Conservation (phyloP, 1,140 invertebrate species). For the Leptinotarsa defecta region DNA sequence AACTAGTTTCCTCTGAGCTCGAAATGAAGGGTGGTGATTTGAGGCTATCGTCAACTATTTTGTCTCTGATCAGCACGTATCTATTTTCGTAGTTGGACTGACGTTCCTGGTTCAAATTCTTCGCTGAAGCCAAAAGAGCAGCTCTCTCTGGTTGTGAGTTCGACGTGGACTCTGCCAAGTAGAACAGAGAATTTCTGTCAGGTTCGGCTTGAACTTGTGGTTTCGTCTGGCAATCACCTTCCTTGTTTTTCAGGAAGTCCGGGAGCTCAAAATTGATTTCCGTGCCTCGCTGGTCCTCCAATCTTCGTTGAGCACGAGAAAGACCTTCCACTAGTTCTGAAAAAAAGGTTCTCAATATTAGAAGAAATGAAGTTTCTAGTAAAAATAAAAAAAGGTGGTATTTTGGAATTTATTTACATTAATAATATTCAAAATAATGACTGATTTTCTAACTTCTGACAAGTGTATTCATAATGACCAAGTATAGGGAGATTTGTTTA, state of each 20-base stretch:
- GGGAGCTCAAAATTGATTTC: conserved; percentile 81
- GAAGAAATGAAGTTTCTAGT: neutral
- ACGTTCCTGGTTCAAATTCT: conserved; percentile 16
- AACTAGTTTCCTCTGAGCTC: conserved; percentile 34
- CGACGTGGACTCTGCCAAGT: neutral
- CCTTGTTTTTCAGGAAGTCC: conserved; percentile 74
- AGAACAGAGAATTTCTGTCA: conserved; percentile 21
- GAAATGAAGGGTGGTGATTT: neutral
- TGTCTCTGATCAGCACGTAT: conserved; percentile 19
- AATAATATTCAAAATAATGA: too few species aligned
- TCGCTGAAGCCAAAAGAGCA: neutral
- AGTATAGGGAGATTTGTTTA: too few species aligned
- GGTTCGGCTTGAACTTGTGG: conserved; percentile 6
- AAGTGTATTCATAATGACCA: too few species aligned
- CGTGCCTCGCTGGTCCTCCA: conserved; percentile 82
- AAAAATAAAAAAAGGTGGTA: neutral
- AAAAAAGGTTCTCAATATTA: conserved; percentile 27
- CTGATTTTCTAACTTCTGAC: too few species aligned
- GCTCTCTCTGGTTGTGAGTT: conserved; percentile 25
- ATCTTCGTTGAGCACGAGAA: conserved; percentile 71
- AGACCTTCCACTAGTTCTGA: conserved; percentile 69
- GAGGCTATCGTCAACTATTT: neutral
- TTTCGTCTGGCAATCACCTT: conserved; percentile 48
- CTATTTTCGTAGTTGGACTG: conserved; percentile 42
- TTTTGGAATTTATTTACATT: too few species aligned